These are phyloP conservation scores for Pseudomyrmex sp. DNA, from an alignment of 1,140 invertebrate species.

Conservation along the genomic window DNA sequence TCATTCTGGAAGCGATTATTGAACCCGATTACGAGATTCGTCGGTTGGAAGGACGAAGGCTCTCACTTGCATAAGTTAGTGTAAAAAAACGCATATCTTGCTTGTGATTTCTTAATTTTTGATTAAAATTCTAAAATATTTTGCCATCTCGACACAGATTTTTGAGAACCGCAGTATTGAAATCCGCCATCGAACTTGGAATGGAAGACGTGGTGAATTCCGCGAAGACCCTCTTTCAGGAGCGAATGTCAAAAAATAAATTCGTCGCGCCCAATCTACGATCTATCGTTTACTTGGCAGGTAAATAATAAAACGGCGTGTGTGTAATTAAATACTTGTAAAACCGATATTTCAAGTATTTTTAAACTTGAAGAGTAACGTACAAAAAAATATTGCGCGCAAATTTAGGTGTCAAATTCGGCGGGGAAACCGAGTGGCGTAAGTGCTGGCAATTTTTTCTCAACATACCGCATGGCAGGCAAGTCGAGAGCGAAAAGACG, in stretches of 20 bases:
- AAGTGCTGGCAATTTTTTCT: conserved; percentile 91
- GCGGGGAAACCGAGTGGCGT: conserved; percentile 90
- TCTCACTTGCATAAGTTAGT: conserved; percentile 88
- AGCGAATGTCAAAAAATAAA: conserved; percentile 88
- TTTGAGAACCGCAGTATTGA: conserved; percentile 86
- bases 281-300: conserved; percentile 91
- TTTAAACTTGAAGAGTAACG: neutral
- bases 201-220: conserved; percentile 88
- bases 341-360: neutral
- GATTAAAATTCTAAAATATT: conserved; percentile 7
- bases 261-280: conserved; percentile 89
- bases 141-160: conserved; percentile 80
- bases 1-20: conserved; percentile 87
- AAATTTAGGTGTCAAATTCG: conserved; percentile 86
- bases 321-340: conserved; percentile 14
- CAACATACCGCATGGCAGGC: conserved; percentile 81
- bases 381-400: no score
- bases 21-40: conserved; percentile 86
- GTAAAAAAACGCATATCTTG: neutral
- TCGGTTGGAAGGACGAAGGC: conserved; percentile 90
- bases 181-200: conserved; percentile 88
- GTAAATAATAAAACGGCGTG: conserved; percentile 75
- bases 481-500: conserved; percentile 89
- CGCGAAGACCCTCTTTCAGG: conserved; percentile 87
- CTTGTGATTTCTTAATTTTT: conserved; percentile 9